phyloP scores from a whole-genome alignment of 2,113 vertebrate species.

The Crocuta crocuta region DNA sequence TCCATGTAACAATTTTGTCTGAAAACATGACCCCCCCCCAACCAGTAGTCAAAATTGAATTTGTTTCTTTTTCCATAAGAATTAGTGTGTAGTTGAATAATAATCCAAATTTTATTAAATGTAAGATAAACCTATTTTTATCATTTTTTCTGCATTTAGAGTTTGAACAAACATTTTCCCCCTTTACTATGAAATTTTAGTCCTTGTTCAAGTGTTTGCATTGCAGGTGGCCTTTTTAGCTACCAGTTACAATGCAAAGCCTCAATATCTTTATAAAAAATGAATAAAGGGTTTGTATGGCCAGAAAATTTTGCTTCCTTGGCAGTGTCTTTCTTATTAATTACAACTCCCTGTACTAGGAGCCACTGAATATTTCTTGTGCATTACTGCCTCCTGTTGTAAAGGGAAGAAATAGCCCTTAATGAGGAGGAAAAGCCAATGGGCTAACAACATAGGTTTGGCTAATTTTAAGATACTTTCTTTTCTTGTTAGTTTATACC shows the following conservation, averaged over 20 bases:
- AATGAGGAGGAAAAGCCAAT: not conserved
- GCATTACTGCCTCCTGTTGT: not conserved
- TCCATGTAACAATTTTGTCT: not conserved
- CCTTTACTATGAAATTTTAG: conserved; percentile 43
- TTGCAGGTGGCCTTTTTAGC: not conserved
- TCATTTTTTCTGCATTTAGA: not conserved
- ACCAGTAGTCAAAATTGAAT: not conserved
- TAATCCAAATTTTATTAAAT: conserved; percentile 11
- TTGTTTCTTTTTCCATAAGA: not conserved
- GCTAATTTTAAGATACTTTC: conserved; percentile 21
- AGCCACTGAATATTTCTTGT: not conserved
- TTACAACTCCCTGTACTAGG: not conserved
- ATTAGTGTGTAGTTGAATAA: not conserved
- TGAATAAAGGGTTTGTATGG: not conserved
- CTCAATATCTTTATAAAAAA: not conserved
- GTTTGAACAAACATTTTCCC: not conserved
- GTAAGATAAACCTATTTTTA: not conserved
- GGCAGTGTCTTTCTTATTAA: not conserved
- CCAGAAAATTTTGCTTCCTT: not conserved
- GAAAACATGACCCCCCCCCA: not conserved
- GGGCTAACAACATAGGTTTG: not conserved
- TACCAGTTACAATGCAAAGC: not conserved
- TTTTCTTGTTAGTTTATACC: not conserved
- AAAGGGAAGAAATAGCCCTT: not conserved
- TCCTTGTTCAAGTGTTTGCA: conserved; percentile 12